These are phyloP conservation scores for Halesus radiatus DNA, from an alignment of 1,140 invertebrate species.

Conservation along the genomic window DNA sequence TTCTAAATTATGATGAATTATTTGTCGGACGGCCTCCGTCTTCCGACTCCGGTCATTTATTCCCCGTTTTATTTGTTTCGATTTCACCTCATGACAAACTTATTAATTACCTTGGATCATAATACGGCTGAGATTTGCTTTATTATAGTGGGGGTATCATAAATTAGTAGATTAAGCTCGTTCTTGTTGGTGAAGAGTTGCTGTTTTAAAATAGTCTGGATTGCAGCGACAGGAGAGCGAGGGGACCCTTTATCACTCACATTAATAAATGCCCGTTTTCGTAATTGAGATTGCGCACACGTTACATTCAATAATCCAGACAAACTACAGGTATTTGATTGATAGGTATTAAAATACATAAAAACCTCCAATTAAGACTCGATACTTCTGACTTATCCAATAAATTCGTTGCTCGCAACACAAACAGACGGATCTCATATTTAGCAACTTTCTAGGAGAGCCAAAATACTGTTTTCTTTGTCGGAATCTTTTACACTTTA, in stretches of 20 bases:
- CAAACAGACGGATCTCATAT: too few species aligned
- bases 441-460: too few species aligned
- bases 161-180: background rate
- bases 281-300: too few species aligned
- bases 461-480: too few species aligned
- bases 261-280: too few species aligned
- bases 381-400: too few species aligned
- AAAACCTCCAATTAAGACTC: too few species aligned
- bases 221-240: background rate
- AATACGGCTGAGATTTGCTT: background rate
- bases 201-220: background rate
- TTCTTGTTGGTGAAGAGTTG: background rate
- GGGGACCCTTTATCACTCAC: background rate
- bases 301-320: too few species aligned
- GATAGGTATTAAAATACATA: too few species aligned
- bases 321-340: too few species aligned
- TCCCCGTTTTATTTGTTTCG: background rate
- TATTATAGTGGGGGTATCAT: background rate
- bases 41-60: background rate
- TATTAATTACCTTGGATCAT: background rate
- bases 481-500: too few species aligned
- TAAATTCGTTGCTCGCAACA: too few species aligned
- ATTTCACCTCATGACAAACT: slow-evolving; percentile 12
- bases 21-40: slow-evolving; percentile 11
- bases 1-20: slow-evolving; percentile 36